These are phyloP conservation scores for Lycocorax pyrrhopterus DNA, from an alignment of 2,113 vertebrate species.

Conservation along the genomic window DNA sequence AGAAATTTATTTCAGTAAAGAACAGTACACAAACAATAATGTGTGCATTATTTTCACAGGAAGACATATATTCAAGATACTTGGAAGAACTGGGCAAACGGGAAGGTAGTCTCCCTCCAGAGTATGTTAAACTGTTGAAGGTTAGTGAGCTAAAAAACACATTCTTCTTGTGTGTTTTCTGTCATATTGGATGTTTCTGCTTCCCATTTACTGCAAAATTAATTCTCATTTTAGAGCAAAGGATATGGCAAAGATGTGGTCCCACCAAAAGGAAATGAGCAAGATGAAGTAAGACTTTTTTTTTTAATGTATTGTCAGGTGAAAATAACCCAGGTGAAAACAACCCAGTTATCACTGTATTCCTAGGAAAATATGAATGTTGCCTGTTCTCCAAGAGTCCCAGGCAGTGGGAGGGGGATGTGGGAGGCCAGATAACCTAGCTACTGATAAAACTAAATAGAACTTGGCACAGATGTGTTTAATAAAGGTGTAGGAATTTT, in stretches of 20 bases:
- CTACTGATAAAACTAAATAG: background rate
- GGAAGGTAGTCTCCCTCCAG: conserved; percentile 74
- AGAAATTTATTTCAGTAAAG: background rate
- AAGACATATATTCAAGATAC: conserved; percentile 62
- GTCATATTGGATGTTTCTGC: background rate
- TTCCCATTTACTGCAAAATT: background rate
- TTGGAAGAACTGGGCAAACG: conserved; percentile 73
- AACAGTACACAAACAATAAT: background rate
- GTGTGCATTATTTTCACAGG: conserved; percentile 47
- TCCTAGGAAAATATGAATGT: background rate
- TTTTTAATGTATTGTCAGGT: background rate
- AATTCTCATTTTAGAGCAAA: conserved; percentile 68
- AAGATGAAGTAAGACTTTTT: conserved; percentile 47
- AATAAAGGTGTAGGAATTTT: background rate
- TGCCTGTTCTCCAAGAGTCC: background rate
- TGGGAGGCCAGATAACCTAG: background rate
- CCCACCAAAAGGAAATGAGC: background rate
- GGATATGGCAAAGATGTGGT: conserved; percentile 22
- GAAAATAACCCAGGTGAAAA: background rate
- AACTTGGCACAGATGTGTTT: background rate
- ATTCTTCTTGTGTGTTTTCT: background rate
- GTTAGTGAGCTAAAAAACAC: conserved; percentile 54
- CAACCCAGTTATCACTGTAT: background rate
- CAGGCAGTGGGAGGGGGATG: background rate
- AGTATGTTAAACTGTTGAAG: conserved; percentile 71